These are phyloP conservation scores for Poeciliopsis gracilis DNA, from an alignment of 2,797 vertebrate genomes.

Conservation along the genomic window DNA sequence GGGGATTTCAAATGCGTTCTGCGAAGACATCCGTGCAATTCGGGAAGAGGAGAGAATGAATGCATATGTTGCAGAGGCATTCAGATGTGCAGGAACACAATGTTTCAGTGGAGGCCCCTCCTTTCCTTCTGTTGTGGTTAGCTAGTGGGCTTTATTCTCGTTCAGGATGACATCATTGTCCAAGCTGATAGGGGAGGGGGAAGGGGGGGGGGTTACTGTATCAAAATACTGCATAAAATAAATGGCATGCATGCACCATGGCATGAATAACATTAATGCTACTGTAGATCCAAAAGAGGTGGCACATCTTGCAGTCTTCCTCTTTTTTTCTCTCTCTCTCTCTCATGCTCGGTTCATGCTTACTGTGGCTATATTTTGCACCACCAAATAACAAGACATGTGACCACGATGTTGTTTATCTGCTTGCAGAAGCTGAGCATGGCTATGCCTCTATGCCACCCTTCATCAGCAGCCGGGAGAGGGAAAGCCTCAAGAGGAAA, in stretches of 20 bases:
- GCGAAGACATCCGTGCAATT: slow-evolving; percentile 21
- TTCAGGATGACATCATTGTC: slow-evolving; percentile 88
- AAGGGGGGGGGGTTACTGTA: slow-evolving; percentile 24
- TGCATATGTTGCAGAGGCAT: slow-evolving; percentile 49
- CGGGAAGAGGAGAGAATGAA: not conserved
- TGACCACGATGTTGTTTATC: slow-evolving; percentile 68
- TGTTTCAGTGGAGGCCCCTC: slow-evolving; percentile 71
- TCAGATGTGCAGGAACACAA: slow-evolving; percentile 63
- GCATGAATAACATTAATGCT: slow-evolving; percentile 2
- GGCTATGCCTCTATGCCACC: slow-evolving; percentile 95
- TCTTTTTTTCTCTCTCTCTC: not conserved
- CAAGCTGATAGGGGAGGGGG: slow-evolving; percentile 40
- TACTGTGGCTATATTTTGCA: slow-evolving; percentile 44
- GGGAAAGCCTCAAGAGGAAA: slow-evolving; percentile 89
- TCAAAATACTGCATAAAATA: slow-evolving; percentile 46
- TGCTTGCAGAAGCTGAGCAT: slow-evolving; percentile 92
- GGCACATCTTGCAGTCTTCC: slow-evolving; percentile 14
- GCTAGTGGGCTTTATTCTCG: slow-evolving; percentile 83
- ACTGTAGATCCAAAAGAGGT: slow-evolving; percentile 12
- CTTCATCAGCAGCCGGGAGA: slow-evolving; percentile 89
- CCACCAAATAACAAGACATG: slow-evolving; percentile 45
- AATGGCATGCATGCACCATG: slow-evolving; percentile 22
- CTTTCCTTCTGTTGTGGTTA: slow-evolving; percentile 83
- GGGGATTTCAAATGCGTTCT: slow-evolving; percentile 1
- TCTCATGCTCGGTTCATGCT: not conserved